Conservation (phyloP, 1,140 invertebrate genomes). For the Diploscapter pachys region DNA sequence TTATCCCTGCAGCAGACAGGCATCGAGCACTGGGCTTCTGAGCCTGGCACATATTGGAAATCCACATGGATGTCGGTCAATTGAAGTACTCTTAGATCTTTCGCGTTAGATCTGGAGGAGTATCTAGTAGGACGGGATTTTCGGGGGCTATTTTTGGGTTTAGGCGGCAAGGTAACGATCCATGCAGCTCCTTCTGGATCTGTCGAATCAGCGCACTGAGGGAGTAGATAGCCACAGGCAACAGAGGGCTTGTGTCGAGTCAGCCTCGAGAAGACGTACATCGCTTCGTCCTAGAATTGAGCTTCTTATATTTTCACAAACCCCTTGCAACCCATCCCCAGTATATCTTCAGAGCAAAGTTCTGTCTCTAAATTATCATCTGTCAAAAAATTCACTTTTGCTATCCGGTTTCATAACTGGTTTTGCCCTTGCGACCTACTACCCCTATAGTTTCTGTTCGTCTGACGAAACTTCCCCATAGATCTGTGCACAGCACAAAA, state of each 20-base stretch:
- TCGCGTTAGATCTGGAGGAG: not conserved
- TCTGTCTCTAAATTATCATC: not conserved
- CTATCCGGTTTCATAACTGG: too few species aligned
- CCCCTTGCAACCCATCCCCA: too few species aligned
- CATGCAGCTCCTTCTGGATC: conserved; percentile 26
- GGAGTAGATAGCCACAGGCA: conserved; percentile 32
- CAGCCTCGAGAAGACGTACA: conserved; percentile 38
- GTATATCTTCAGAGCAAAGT: too few species aligned
- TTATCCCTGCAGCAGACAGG: conserved; percentile 62
- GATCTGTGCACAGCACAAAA: not conserved
- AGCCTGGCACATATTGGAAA: conserved; percentile 56
- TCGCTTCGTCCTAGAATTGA: conserved; percentile 32
- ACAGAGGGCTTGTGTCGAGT: conserved; percentile 24
- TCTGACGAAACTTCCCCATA: too few species aligned
- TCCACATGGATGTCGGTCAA: conserved; percentile 64
- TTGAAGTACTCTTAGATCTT: conserved; percentile 60
- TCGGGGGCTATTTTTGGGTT: conserved; percentile 10
- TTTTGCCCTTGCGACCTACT: too few species aligned
- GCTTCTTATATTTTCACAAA: too few species aligned
- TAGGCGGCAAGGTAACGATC: conserved; percentile 28
- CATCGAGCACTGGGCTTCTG: conserved; percentile 60
- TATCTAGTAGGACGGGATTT: not conserved
- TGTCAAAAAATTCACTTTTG: not conserved
- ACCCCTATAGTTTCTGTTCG: too few species aligned
- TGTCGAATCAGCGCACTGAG: conserved; percentile 29